phyloP scores from a whole-genome alignment of 1,140 invertebrate genomes.

The Diploscapter pachys region DNA sequence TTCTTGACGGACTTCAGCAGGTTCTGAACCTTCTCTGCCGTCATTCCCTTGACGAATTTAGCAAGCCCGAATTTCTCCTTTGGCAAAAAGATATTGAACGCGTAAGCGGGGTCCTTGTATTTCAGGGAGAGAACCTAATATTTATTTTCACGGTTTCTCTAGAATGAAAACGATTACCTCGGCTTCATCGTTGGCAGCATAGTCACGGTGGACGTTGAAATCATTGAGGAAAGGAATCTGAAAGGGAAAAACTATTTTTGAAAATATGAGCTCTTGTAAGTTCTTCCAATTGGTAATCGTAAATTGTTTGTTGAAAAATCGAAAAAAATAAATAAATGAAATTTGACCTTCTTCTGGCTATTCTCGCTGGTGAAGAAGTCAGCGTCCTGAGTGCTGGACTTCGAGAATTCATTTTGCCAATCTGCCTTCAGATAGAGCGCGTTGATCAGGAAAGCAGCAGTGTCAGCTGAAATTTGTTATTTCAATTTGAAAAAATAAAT shows the following conservation, averaged over 20 bases:
- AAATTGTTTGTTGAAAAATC: not conserved
- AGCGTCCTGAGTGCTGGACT: not conserved
- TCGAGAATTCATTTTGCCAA: conserved; percentile 20
- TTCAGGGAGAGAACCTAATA: conserved; percentile 21
- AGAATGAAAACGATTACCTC: no score
- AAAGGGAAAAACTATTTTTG: no score
- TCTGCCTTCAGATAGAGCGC: conserved; percentile 26
- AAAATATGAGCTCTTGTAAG: no score
- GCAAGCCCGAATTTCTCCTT: conserved; percentile 22
- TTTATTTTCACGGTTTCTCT: no score
- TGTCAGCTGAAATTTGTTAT: not conserved
- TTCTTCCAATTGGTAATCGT: not conserved
- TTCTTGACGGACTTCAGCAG: conserved; percentile 2
- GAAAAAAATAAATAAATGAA: no score
- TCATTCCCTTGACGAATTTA: not conserved
- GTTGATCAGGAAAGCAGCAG: conserved; percentile 24
- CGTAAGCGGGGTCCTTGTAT: conserved; percentile 20
- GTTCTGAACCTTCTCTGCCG: conserved; percentile 10
- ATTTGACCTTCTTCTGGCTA: conserved; percentile 1
- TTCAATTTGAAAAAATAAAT: no score
- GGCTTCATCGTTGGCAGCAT: not conserved
- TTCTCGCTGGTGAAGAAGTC: conserved; percentile 10
- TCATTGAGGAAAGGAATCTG: conserved; percentile 12
- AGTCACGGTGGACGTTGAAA: no score
- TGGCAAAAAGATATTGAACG: conserved; percentile 22